Percentiles rank a stretch among this genome's conserved stretches.
Conservation (phyloP, 2,888 invertebrate genomes). For the Ochropleura leucogaster region DNA sequence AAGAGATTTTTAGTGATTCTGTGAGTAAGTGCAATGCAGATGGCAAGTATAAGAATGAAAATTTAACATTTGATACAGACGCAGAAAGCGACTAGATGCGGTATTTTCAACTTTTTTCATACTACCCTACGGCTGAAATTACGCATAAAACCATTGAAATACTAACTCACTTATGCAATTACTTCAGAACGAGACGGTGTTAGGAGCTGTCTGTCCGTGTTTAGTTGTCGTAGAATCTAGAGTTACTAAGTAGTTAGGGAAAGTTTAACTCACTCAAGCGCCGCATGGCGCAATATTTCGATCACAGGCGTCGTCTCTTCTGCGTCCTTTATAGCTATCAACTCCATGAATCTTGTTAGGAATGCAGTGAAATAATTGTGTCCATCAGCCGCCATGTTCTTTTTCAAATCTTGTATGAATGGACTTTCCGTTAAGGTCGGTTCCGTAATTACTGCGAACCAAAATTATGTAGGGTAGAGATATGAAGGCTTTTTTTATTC, state of each 20-base stretch:
- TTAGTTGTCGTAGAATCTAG: not conserved
- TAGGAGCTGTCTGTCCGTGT: not conserved
- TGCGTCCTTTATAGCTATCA: slow-evolving; percentile 16
- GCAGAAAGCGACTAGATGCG: not conserved
- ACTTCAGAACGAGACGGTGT: not conserved
- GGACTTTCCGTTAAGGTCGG: not conserved
- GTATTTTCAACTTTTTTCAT: not conserved
- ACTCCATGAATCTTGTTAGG: slow-evolving; percentile 9
- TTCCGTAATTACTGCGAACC: not conserved
- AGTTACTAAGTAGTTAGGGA: not conserved
- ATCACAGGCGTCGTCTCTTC: not conserved
- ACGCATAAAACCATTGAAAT: not conserved
- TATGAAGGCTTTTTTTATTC: not conserved
- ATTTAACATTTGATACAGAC: not conserved
- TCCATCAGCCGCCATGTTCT: not conserved
- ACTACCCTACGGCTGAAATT: not conserved
- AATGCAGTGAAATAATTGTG: slow-evolving; percentile 17
- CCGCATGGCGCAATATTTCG: not conserved
- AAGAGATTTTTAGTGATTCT: not conserved
- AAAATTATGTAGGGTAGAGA: not conserved
- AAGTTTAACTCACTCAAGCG: slow-evolving; percentile 17
- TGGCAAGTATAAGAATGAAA: not conserved
- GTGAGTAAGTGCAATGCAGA: not conserved
- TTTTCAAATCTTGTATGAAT: slow-evolving; percentile 15
- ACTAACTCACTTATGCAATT: not conserved